phyloP scores from a whole-genome alignment of 2,113 vertebrate genomes.

The Halcyon malimbica region DNA sequence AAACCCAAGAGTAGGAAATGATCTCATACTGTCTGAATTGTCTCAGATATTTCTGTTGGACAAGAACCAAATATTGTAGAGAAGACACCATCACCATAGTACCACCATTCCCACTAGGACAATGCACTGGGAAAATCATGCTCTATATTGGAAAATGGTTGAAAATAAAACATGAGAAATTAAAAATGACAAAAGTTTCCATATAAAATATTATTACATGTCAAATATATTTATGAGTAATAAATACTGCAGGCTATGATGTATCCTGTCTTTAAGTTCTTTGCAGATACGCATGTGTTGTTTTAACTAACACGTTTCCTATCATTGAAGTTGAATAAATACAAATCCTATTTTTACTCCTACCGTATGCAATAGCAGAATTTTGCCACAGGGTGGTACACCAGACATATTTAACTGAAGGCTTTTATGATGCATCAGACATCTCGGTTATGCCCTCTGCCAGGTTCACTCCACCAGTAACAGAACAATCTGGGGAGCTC shows the following conservation, averaged over 20 bases:
- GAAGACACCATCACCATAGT: background rate
- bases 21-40: background rate
- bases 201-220: background rate
- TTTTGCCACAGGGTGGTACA: conserved; percentile 92
- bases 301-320: conserved; percentile 3
- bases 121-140: background rate
- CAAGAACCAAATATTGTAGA: background rate
- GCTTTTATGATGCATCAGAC: conserved; percentile 74
- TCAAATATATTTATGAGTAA: background rate
- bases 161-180: background rate
- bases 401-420: conserved; percentile 82
- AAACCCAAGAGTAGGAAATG: background rate
- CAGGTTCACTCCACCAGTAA: conserved; percentile 72
- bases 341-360: background rate
- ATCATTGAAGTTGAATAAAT: background rate
- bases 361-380: conserved; percentile 81
- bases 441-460: conserved; percentile 73
- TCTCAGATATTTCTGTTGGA: background rate
- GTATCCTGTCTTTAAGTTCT: conserved; percentile 32
- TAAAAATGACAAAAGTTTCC: background rate
- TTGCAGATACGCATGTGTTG: conserved; percentile 1
- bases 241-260: background rate
- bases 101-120: background rate
- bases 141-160: background rate
- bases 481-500: conserved; percentile 78